Percentiles rank a stretch among this genome's conserved stretches.
These are phyloP conservation scores for Ichneumon xanthorius DNA, from an alignment of 2,888 invertebrate species.

Conservation along the genomic window DNA sequence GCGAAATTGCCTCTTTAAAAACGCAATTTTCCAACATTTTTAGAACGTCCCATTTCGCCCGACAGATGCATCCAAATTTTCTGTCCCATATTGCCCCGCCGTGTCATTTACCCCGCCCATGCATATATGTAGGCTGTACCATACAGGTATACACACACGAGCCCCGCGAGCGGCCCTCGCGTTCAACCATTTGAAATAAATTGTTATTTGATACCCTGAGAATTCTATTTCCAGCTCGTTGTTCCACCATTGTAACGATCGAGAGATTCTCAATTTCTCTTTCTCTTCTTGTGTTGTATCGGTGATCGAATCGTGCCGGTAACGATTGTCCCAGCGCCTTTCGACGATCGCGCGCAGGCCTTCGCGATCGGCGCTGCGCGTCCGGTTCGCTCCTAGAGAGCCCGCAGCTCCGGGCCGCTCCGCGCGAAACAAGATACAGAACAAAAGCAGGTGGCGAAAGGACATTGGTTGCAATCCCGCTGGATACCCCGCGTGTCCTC, in stretches of 20 bases:
- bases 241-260: conserved; percentile 64
- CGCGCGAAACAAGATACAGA: conserved; percentile 60
- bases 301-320: conserved; percentile 61
- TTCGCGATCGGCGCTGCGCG: conserved; percentile 58
- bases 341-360: background rate
- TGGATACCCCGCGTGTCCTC: conserved; percentile 16
- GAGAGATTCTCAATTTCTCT: conserved; percentile 28
- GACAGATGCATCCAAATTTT: too few relatives aligned
- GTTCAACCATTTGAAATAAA: conserved; percentile 76
- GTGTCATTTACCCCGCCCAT: background rate
- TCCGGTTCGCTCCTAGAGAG: conserved; percentile 58
- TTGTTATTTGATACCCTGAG: conserved; percentile 84
- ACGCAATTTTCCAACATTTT: too few relatives aligned
- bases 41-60: too few relatives aligned
- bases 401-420: conserved; percentile 30
- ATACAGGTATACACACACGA: conserved; percentile 15
- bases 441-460: conserved; percentile 68
- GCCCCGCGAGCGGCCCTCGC: conserved; percentile 32
- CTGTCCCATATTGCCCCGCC: too few relatives aligned
- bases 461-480: conserved; percentile 47
- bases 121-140: too few relatives aligned
- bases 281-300: conserved; percentile 8
- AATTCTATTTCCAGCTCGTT: conserved; percentile 80
- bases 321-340: conserved; percentile 52
- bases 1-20: too few relatives aligned